These are phyloP conservation scores for Maniola jurtina DNA, from an alignment of 1,140 invertebrate species.

Conservation along the genomic window DNA sequence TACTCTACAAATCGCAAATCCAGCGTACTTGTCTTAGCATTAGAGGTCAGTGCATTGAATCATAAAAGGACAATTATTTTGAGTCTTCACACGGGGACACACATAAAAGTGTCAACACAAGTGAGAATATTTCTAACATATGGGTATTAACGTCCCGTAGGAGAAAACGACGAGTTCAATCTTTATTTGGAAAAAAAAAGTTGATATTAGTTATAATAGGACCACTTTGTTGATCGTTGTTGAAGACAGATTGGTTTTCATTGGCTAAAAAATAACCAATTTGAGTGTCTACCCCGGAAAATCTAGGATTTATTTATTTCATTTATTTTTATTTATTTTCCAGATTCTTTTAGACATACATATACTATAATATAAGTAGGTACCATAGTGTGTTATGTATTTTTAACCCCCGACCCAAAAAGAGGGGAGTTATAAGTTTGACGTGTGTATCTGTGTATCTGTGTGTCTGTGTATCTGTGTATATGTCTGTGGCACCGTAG, in stretches of 20 bases:
- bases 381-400: no score
- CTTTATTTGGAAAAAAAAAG: slow-evolving; percentile 20
- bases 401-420: no score
- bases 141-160: slow-evolving; percentile 32
- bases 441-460: no score
- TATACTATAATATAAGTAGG: no score
- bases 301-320: no score
- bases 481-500: no score
- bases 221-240: slow-evolving; percentile 3
- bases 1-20: no score
- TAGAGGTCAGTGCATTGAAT: slow-evolving; percentile 26
- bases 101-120: slow-evolving; percentile 58
- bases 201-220: background rate
- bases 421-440: no score
- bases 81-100: slow-evolving; percentile 54
- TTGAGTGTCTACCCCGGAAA: background rate
- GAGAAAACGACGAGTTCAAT: slow-evolving; percentile 18
- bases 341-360: no score
- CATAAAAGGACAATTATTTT: slow-evolving; percentile 62
- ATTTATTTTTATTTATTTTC: no score
- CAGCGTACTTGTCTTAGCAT: no score
- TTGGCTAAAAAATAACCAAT: background rate
- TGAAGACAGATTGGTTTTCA: background rate
- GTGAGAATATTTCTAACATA: slow-evolving; percentile 49
- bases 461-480: no score